These are phyloP conservation scores for Buceros bicornis DNA, from an alignment of 2,797 vertebrate species.

Conservation along the genomic window DNA sequence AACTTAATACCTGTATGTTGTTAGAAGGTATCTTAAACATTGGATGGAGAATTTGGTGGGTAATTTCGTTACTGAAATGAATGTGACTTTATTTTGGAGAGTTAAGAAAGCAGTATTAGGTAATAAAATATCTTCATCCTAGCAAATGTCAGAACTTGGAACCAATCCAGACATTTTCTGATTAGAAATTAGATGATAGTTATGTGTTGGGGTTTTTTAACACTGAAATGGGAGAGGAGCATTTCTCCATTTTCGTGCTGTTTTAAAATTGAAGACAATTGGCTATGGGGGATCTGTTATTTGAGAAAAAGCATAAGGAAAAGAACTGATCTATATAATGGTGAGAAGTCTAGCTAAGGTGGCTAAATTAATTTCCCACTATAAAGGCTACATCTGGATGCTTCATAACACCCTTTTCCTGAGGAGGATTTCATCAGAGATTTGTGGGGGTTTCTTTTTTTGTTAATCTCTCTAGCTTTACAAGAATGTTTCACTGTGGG, in stretches of 20 bases:
- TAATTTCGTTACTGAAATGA: neutral
- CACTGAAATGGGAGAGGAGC: neutral
- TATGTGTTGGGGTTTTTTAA: neutral
- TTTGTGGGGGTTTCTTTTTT: neutral
- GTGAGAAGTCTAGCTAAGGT: neutral
- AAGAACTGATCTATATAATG: neutral
- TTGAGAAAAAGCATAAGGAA: neutral
- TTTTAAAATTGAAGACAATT: neutral
- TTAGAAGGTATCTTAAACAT: neutral
- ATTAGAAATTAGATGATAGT: neutral
- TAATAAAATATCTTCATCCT: neutral
- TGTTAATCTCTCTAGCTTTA: neutral
- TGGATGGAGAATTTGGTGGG: neutral
- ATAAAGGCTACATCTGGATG: neutral
- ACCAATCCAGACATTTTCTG: neutral
- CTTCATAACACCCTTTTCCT: neutral
- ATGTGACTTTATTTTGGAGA: neutral
- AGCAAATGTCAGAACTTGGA: neutral
- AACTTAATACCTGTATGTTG: neutral
- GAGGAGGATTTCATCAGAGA: neutral
- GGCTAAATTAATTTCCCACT: neutral
- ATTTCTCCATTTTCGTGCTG: no score
- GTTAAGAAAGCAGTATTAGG: neutral
- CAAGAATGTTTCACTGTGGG: neutral
- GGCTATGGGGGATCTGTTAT: neutral